A percentile compares a stretch with the other conserved stretches of the same genome.
Evolutionary conservation across 2,888 invertebrate genomes (phyloP).

Genomic region (Aromia moschata): DNA sequence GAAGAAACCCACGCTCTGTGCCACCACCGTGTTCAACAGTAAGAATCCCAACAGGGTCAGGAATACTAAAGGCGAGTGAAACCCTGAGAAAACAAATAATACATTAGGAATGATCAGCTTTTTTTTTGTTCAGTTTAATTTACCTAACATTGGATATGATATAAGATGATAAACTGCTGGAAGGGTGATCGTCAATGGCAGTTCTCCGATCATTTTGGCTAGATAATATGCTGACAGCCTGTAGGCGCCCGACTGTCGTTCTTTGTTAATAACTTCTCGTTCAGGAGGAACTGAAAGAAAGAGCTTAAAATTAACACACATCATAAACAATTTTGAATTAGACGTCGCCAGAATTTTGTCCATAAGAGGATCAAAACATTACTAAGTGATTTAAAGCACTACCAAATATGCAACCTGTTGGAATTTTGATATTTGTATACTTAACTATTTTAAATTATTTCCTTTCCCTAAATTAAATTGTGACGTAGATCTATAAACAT

Average conservation of each 20-base stretch:
- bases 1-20: conserved; percentile 82
- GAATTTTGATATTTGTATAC: too few relatives aligned
- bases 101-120: too few relatives aligned
- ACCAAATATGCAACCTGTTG: too few relatives aligned
- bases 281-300: conserved; percentile 76
- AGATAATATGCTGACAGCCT: conserved; percentile 82
- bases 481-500: too few relatives aligned
- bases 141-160: conserved; percentile 78
- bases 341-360: too few relatives aligned
- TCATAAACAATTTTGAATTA: too few relatives aligned
- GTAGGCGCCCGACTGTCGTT: conserved; percentile 80
- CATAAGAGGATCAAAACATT: too few relatives aligned
- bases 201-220: conserved; percentile 83
- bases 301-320: neutral
- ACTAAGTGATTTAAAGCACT: too few relatives aligned
- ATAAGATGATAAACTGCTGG: conserved; percentile 81
- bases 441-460: too few relatives aligned
- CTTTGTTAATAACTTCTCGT: conserved; percentile 81
- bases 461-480: too few relatives aligned
- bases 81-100: conserved; percentile 51
- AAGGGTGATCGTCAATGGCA: conserved; percentile 77
- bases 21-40: conserved; percentile 76
- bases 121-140: too few relatives aligned
- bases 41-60: conserved; percentile 74
- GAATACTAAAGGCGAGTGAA: conserved; percentile 73